Evolutionary conservation across 37 sponge, comb jelly and placozoan species (phyloP).

Genomic region (Sycon ciliatum): DNA sequence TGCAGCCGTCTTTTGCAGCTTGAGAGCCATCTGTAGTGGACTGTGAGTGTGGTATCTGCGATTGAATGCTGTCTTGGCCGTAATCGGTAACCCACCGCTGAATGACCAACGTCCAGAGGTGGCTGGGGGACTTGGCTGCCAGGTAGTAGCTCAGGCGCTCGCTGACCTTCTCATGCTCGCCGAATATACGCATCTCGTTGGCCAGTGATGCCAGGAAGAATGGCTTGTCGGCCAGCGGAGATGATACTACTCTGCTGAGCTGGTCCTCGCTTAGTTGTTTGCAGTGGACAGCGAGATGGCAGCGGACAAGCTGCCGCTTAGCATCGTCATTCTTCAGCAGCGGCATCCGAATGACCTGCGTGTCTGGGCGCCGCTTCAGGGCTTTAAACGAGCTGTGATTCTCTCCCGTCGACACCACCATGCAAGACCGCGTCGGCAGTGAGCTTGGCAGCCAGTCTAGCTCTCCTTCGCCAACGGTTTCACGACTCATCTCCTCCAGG

Average conservation of each 20-base stretch:
- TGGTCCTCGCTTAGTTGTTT: not conserved
- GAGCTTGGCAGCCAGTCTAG: not conserved
- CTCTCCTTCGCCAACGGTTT: not conserved
- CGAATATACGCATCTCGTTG: slow-evolving; percentile 5
- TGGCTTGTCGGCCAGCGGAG: not conserved
- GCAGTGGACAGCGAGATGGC: not conserved
- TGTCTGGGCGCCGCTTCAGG: not conserved
- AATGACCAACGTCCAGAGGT: not conserved
- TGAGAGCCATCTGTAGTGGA: not conserved
- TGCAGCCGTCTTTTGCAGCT: too few species aligned
- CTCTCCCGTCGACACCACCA: not conserved
- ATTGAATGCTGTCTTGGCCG: not conserved
- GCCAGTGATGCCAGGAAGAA: slow-evolving; percentile 1
- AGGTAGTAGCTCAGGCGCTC: not conserved
- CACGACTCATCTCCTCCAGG: not conserved
- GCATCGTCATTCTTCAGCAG: not conserved
- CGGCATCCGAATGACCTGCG: not conserved
- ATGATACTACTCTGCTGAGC: not conserved
- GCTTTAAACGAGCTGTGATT: not conserved
- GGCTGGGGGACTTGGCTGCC: not conserved
- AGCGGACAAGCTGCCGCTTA: not conserved
- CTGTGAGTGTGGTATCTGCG: too few species aligned
- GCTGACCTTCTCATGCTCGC: not conserved
- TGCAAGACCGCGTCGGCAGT: not conserved
- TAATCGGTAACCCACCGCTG: not conserved